Conservation (phyloP, 2,113 vertebrate genomes). For the Piprites chloris region DNA sequence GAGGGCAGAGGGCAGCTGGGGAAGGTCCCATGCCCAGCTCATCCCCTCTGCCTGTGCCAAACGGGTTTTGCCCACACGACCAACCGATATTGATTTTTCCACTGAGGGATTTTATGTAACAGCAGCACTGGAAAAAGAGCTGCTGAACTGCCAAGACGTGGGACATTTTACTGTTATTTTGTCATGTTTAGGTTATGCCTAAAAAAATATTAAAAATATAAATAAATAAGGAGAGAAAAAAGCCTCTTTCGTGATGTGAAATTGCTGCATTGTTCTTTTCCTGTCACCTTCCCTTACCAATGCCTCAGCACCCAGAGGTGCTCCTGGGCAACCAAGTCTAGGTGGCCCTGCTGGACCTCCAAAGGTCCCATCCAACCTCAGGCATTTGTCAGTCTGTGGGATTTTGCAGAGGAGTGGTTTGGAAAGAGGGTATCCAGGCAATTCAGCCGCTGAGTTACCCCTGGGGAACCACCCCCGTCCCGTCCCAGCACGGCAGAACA, state of each 20-base stretch:
- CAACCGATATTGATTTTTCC: neutral
- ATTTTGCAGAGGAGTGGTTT: neutral
- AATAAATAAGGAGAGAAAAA: neutral
- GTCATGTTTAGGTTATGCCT: neutral
- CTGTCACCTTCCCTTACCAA: accelerated
- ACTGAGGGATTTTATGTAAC: accelerated
- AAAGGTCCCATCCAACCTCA: neutral
- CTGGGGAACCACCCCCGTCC: neutral
- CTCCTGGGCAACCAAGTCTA: neutral
- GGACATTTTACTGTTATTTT: neutral
- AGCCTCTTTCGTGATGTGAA: accelerated
- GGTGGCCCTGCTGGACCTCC: neutral
- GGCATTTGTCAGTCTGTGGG: too few relatives aligned
- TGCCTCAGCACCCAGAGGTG: neutral
- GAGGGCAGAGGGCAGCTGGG: neutral
- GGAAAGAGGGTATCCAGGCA: neutral
- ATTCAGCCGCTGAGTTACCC: neutral
- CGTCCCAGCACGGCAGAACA: neutral
- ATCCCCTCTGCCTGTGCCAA: neutral
- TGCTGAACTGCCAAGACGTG: accelerated
- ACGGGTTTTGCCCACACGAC: accelerated
- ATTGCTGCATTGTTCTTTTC: neutral
- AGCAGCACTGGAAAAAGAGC: neutral
- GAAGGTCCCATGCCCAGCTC: neutral
- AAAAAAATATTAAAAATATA: neutral